These are phyloP conservation scores for Leistus spinibarbis DNA, from an alignment of 2,888 invertebrate species.

Conservation along the genomic window DNA sequence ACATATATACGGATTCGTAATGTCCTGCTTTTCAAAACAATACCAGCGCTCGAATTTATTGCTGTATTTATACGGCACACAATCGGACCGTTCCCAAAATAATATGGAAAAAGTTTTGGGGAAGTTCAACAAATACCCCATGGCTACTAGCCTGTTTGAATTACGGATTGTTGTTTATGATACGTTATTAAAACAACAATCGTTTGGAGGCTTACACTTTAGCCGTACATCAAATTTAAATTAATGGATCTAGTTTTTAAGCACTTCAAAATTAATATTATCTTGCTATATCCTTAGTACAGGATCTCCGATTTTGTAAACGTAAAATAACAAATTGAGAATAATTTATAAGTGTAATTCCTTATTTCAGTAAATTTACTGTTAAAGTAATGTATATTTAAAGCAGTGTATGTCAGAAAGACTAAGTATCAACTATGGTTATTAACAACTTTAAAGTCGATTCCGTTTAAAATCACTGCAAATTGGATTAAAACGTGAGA, in stretches of 20 bases:
- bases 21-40: background rate
- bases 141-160: background rate
- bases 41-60: background rate
- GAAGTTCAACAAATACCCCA: background rate
- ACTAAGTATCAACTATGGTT: too few relatives aligned
- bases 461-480: background rate
- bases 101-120: background rate
- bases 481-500: constrained; percentile 26
- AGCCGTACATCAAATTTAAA: background rate
- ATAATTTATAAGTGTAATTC: too few relatives aligned
- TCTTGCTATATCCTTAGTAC: background rate
- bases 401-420: too few relatives aligned
- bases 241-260: background rate
- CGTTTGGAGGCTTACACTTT: background rate
- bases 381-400: too few relatives aligned
- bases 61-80: background rate
- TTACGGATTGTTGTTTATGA: background rate
- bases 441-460: background rate
- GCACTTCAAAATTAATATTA: background rate
- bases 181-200: background rate
- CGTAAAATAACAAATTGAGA: too few relatives aligned
- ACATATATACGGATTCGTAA: background rate
- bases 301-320: background rate
- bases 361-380: too few relatives aligned
- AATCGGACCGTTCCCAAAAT: background rate